phyloP scores from a whole-genome alignment of 1,140 invertebrate genomes.

The Caenorhabditis remanei region DNA sequence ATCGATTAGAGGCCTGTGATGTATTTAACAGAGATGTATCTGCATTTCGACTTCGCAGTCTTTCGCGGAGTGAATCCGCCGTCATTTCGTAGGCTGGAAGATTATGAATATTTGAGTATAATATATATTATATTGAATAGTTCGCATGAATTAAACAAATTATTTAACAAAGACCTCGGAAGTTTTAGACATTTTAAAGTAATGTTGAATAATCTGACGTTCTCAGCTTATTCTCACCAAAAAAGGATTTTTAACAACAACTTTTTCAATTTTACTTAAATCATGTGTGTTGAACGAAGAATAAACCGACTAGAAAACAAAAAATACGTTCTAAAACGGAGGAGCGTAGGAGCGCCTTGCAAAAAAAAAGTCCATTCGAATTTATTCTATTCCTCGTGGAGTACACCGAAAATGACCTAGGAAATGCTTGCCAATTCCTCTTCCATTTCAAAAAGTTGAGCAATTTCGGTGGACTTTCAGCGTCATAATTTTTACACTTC shows the following conservation, averaged over 20 bases:
- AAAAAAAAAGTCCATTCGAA: neutral
- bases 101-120: neutral
- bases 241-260: too few relatives aligned
- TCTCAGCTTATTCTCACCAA: too few relatives aligned
- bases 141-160: too few relatives aligned
- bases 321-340: neutral
- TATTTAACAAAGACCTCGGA: too few relatives aligned
- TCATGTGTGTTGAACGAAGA: neutral
- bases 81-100: neutral
- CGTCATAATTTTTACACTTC: too few relatives aligned
- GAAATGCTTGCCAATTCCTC: neutral
- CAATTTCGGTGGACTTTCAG: too few relatives aligned
- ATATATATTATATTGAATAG: too few relatives aligned
- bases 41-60: slow-evolving; percentile 22
- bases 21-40: neutral
- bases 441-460: neutral
- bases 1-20: slow-evolving; percentile 21
- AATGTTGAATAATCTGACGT: too few relatives aligned
- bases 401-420: neutral
- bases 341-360: too few relatives aligned
- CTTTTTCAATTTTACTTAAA: neutral
- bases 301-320: neutral
- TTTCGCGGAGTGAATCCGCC: slow-evolving; percentile 5
- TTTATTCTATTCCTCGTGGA: neutral
- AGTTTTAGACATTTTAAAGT: too few relatives aligned